Percentiles rank a stretch among this genome's conserved stretches.
Conservation (phyloP, 1,140 invertebrate genomes). For the Archivesica marissinica region DNA sequence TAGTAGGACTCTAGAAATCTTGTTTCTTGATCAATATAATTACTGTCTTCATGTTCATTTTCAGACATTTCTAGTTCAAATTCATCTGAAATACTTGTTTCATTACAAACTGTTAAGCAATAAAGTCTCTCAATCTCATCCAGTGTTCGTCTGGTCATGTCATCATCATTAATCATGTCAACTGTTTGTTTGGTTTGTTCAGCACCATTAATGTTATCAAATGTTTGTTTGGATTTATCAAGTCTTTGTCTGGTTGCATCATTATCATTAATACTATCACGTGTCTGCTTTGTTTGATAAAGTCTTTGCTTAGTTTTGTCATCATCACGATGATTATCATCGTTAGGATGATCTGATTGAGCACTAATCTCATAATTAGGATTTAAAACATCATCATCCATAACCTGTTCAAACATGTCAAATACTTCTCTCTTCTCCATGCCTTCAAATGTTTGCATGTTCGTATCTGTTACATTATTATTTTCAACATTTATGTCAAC, state of each 20-base stretch:
- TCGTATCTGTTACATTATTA: background rate
- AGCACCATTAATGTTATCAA: too few species aligned
- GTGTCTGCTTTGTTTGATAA: too few species aligned
- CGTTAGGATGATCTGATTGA: background rate
- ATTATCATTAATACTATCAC: too few species aligned
- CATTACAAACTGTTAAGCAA: constrained; percentile 5
- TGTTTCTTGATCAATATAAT: constrained; percentile 26
- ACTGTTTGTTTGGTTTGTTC: too few species aligned
- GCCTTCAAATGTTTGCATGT: background rate
- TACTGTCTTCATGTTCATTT: constrained; percentile 16
- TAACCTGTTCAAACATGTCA: constrained; percentile 50
- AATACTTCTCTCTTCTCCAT: background rate
- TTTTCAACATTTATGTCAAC: background rate
- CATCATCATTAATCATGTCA: constrained; percentile 37
- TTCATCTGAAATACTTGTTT: background rate
- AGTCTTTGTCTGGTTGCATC: too few species aligned
- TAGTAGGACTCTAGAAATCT: constrained; percentile 12
- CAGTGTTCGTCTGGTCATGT: background rate
- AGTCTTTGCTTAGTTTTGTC: background rate
- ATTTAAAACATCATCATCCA: background rate
- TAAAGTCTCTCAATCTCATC: constrained; percentile 51
- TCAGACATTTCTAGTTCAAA: background rate
- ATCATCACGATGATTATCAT: background rate
- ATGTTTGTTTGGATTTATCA: too few species aligned
- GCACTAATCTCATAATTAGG: background rate